Evolutionary conservation across 2,113 vertebrate species (phyloP).

Genomic region (Callipepla squamata): DNA sequence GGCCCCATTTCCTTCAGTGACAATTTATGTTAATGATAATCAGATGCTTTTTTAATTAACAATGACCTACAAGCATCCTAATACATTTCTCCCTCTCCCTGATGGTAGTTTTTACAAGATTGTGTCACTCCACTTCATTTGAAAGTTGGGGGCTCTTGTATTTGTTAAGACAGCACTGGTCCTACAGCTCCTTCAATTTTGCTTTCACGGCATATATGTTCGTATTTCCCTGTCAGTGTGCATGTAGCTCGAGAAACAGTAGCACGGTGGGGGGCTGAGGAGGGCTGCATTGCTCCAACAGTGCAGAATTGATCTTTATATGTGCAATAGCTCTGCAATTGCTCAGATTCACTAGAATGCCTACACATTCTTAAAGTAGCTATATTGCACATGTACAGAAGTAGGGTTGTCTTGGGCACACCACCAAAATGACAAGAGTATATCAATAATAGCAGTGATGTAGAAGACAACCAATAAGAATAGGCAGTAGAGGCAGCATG

Average conservation of each 20-base stretch:
- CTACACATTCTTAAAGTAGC: background rate
- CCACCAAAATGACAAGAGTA: background rate
- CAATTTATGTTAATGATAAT: conserved; percentile 69
- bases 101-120: background rate
- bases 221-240: background rate
- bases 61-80: conserved; percentile 58
- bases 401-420: background rate
- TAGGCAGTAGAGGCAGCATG: background rate
- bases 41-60: conserved; percentile 68
- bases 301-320: background rate
- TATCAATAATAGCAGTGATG: background rate
- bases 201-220: background rate
- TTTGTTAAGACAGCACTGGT: conserved; percentile 33
- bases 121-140: conserved; percentile 20
- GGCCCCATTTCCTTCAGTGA: conserved; percentile 52
- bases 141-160: background rate
- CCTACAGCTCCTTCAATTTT: background rate
- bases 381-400: background rate
- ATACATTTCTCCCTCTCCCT: conserved; percentile 33
- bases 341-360: background rate
- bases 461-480: background rate
- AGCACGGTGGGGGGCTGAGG: too few species aligned
- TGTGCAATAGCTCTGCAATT: background rate
- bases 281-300: background rate
- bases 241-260: background rate